Percentiles rank a stretch among this genome's conserved stretches.
phyloP scores from a whole-genome alignment of 2,113 vertebrate species.

The Aldabrachelys gigantea region DNA sequence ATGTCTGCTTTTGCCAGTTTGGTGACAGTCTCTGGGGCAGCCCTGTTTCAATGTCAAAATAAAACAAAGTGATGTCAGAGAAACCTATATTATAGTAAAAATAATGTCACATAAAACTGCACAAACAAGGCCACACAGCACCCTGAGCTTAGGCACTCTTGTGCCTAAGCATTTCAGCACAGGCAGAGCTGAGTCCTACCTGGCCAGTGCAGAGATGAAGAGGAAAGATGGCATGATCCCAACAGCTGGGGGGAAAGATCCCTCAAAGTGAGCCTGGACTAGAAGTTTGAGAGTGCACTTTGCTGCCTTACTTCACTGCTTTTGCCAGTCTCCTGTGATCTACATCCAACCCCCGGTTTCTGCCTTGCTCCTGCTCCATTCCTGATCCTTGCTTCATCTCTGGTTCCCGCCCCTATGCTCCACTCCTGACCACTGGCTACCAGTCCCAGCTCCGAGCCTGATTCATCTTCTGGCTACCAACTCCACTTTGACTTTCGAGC shows the following conservation, averaged over 20 bases:
- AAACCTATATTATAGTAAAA: not conserved
- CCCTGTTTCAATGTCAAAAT: not conserved
- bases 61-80: conserved; percentile 30
- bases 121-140: accelerated
- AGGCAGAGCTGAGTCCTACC: not conserved
- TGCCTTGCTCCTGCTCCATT: not conserved
- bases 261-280: not conserved
- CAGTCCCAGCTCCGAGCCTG: not conserved
- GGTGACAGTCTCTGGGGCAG: conserved; percentile 12
- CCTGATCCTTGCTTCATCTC: not conserved
- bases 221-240: accelerated
- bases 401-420: not conserved
- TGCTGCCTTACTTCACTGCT: not conserved
- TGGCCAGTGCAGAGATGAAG: accelerated
- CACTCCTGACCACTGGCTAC: not conserved
- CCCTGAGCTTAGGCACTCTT: accelerated
- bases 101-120: not conserved
- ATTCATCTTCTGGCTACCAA: not conserved
- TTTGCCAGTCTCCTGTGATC: not conserved
- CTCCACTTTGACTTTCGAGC: not conserved
- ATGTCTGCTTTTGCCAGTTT: conserved; percentile 44
- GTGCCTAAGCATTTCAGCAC: accelerated
- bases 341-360: not conserved
- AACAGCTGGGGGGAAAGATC: not conserved
- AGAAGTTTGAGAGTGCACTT: not conserved